phyloP scores from a whole-genome alignment of 2,888 invertebrate species.

The Cremastobaeus sp. region DNA sequence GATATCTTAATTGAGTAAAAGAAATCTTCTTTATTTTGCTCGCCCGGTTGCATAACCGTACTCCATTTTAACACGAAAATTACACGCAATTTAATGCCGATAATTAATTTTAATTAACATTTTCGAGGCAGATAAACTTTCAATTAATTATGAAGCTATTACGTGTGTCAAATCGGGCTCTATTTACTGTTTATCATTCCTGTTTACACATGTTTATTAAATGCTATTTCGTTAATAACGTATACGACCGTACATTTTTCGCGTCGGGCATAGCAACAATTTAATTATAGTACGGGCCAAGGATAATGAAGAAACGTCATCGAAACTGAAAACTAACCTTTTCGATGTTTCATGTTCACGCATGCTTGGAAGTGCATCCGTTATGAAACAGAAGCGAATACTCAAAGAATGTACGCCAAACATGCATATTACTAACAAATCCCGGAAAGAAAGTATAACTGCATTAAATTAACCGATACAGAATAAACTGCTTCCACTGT shows the following conservation, averaged over 20 bases:
- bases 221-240: not conserved
- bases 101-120: slow-evolving; percentile 41
- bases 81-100: slow-evolving; percentile 20
- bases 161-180: slow-evolving; percentile 17
- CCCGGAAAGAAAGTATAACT: slow-evolving; percentile 76
- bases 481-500: slow-evolving; percentile 24
- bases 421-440: slow-evolving; percentile 62
- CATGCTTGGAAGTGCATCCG: slow-evolving; percentile 61
- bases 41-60: slow-evolving; percentile 19
- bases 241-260: not conserved
- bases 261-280: not conserved
- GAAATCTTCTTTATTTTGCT: slow-evolving; percentile 17
- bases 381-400: slow-evolving; percentile 51
- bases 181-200: slow-evolving; percentile 20
- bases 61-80: slow-evolving; percentile 32
- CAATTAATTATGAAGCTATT: slow-evolving; percentile 35
- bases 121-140: slow-evolving; percentile 13
- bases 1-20: slow-evolving; percentile 37
- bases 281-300: too few species aligned
- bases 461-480: slow-evolving; percentile 67
- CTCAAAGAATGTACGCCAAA: slow-evolving; percentile 43
- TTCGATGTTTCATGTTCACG: slow-evolving; percentile 59
- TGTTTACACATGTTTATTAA: slow-evolving; percentile 10
- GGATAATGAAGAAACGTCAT: slow-evolving; percentile 37
- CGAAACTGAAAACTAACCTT: slow-evolving; percentile 64